A percentile compares a stretch with the other conserved stretches of the same genome.
Evolutionary conservation across 1,140 invertebrate species (phyloP).

Genomic region (Drosophila elegans): DNA sequence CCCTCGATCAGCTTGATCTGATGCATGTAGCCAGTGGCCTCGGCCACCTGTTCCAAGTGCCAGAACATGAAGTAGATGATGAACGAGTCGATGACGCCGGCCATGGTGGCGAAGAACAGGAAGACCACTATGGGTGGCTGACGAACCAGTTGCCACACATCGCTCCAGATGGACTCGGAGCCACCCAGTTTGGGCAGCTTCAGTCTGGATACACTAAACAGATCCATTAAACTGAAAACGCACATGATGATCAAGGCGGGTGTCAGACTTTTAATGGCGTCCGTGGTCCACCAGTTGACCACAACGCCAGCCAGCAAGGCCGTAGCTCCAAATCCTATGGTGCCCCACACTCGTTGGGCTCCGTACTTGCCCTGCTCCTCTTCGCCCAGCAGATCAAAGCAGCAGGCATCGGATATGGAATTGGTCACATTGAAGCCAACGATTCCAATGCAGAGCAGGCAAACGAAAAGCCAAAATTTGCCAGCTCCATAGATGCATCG

Average conservation of each 20-base stretch:
- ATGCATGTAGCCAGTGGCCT: conserved; percentile 86
- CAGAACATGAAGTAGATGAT: conserved; percentile 92
- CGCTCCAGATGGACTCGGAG: conserved; percentile 88
- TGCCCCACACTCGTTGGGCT: conserved; percentile 91
- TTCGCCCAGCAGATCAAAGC: conserved; percentile 92
- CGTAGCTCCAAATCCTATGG: conserved; percentile 90
- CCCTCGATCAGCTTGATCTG: conserved; percentile 91
- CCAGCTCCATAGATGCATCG: conserved; percentile 86
- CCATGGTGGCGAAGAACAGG: conserved; percentile 89
- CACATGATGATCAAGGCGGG: conserved; percentile 89
- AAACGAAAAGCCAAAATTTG: conserved; percentile 90
- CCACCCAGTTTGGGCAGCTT: conserved; percentile 88
- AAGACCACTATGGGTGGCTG: conserved; percentile 88
- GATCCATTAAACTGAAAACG: conserved; percentile 87
- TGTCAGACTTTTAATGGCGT: conserved; percentile 87
- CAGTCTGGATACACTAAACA: conserved; percentile 87
- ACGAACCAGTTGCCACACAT: conserved; percentile 87
- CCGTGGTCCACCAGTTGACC: conserved; percentile 87
- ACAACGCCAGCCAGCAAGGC: conserved; percentile 89
- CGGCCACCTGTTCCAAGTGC: conserved; percentile 91
- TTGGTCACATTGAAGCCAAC: conserved; percentile 92
- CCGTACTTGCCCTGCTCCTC: conserved; percentile 88
- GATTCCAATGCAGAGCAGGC: conserved; percentile 89
- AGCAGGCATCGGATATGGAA: conserved; percentile 91
- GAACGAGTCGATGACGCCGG: conserved; percentile 91